Base-by-base conservation (phyloP, 2,888 invertebrate genomes). In the Ischnus inquisitorius region DNA sequence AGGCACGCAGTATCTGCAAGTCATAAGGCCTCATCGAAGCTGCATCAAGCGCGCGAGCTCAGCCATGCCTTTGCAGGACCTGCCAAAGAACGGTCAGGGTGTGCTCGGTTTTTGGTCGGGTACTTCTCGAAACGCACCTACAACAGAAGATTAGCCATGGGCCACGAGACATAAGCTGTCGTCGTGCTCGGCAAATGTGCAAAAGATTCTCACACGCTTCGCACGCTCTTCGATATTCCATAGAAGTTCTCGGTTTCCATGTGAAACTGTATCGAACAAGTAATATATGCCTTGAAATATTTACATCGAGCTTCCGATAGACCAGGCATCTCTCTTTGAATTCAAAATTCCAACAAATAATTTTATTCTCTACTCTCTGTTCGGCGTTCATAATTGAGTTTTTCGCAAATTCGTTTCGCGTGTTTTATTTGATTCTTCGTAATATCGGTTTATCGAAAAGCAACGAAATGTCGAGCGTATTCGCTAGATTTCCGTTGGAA, bases 131-230 rank as follows among this genome's bases (percentile, higher is more conserved):
- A 69, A 6, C 1, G 25, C 10, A n/a, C 54, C 8, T 10, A 65
- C 25, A 14, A 39, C 10, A 65, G 43, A 46, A 22, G 65, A 79
- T 34, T 12, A n/a, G 8, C n/a, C 16, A 16, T 6, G 5, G 19
- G 34, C 6, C 46, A 14, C n/a, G 68, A 28, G 68, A 48, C 25
- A 75, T 14, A 65, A 12, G 68, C 41, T 48, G 62, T 75, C 68
- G 68, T 75, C 62, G 62, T 25, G 71, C 79, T 48, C 28, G 77
- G 69, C 69, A 78, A 68, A 82, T 79, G 81, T 76, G 79, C 80
- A 84, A 72, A 71, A 83, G 83, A 1, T 0, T 34, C 34, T 82
- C 78, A 83, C 82, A 82, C 10, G 16, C 10, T 16, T 19, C 39
- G 16, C n/a, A 6, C 19, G 10, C 12, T 39, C 39, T 39, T 64